These are phyloP conservation scores for Oncopodura yosiiana DNA, from an alignment of 1,140 invertebrate genomes.

Conservation along the genomic window DNA sequence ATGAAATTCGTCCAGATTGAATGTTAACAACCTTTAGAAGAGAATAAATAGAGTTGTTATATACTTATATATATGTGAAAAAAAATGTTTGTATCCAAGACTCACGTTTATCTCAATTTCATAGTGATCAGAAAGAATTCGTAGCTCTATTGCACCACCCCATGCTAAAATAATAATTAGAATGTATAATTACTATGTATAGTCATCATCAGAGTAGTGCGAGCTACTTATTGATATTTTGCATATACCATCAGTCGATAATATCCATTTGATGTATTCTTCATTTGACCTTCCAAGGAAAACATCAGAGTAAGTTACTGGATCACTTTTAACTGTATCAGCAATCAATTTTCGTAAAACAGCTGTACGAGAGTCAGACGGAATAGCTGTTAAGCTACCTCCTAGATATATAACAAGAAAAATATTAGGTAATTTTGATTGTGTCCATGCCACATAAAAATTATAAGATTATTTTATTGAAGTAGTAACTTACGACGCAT, in stretches of 20 bases:
- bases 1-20: slow-evolving; percentile 75
- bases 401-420: too few relatives aligned
- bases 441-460: too few relatives aligned
- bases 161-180: too few relatives aligned
- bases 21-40: slow-evolving; percentile 92
- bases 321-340: slow-evolving; percentile 62
- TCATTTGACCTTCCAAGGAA: slow-evolving; percentile 73
- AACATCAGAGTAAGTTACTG: slow-evolving; percentile 69
- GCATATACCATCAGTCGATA: slow-evolving; percentile 60
- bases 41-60: too few relatives aligned
- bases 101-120: slow-evolving; percentile 84
- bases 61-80: too few relatives aligned
- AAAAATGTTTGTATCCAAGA: too few relatives aligned
- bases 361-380: too few relatives aligned
- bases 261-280: slow-evolving; percentile 82
- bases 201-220: background rate
- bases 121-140: slow-evolving; percentile 80
- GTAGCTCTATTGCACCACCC: slow-evolving; percentile 90
- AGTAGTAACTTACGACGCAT: slow-evolving; percentile 44
- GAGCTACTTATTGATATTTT: background rate
- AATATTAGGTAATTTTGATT: background rate
- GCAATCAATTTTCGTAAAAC: slow-evolving; percentile 79
- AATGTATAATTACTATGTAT: too few relatives aligned
- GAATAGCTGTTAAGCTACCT: too few relatives aligned
- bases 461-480: background rate